Base-by-base conservation (phyloP, 1,140 invertebrate genomes). In the Zophobas morio region DNA sequence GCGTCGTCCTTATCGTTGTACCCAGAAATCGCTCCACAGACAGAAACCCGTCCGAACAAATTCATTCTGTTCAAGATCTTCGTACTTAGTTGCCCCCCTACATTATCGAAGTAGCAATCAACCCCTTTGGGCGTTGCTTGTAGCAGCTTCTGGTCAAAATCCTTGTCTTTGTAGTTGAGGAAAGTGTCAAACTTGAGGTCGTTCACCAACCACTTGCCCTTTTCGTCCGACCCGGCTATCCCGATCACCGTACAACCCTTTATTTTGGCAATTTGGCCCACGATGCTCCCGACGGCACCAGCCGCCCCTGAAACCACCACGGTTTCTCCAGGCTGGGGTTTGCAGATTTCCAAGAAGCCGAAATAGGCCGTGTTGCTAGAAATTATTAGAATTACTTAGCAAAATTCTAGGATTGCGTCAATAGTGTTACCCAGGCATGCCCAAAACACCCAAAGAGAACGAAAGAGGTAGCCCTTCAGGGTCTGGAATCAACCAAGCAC, bases 71-170 rank as follows among this genome's bases (percentile, higher is more conserved):
- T 87, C 66, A 92, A 87, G 35, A 93, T 88, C 6, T 81, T 85
- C 5, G 86, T 88, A 76, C 91, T 91, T 47, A 93, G 89, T 82
- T 92, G 89, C 35, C 92, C 92, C 39, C 92, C 92, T 39, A 93
- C 93, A 85, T 93, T 94, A 81, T 94, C 93, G 85, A 94, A 93
- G 80, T 93, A 94, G 76, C 91, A 91, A 79, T 94, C 91, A 1
- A 94, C 85, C 36, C 90, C 91, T n/a, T 92, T 86, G 0, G 92
- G 92, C 20, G 92, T 92, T 32, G 85, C 87, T 84, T 91, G 86
- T 79, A 87, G 90, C n/a, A 94, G 85, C 39, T 86, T 88, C 36
- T 85, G 63, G 1, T 82, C 82, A 42, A 93, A 74, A 76, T 91
- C 82, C 3, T 84, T 85, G 0, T 84, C 91, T 85, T 94, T 94